These are phyloP conservation scores for Notocelia uddmanniana DNA, from an alignment of 2,888 invertebrate species.

Conservation along the genomic window DNA sequence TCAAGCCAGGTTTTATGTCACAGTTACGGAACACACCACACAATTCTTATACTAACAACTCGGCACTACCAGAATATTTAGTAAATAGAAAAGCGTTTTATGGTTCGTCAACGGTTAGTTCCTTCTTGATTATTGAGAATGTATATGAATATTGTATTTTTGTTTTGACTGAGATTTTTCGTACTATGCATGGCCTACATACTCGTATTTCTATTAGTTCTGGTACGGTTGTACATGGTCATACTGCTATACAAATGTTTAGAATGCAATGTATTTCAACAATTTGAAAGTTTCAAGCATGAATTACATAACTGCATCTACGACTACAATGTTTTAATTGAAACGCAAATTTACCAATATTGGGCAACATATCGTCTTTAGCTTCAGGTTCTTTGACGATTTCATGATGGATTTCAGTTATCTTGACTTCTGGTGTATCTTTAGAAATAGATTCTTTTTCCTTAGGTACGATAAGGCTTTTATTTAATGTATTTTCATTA, in stretches of 20 bases:
- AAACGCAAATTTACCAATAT: constrained; percentile 22
- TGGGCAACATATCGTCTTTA: neutral
- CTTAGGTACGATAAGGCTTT: neutral
- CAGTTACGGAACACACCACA: neutral
- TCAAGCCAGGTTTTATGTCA: neutral
- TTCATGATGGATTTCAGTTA: neutral
- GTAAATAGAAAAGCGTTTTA: neutral
- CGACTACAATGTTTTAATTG: neutral
- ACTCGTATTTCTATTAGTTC: too few species aligned
- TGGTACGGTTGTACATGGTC: neutral
- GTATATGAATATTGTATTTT: neutral
- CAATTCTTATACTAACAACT: neutral
- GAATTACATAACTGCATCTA: neutral
- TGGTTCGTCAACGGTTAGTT: neutral
- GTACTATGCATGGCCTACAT: neutral
- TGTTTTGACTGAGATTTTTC: neutral
- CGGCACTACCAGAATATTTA: neutral
- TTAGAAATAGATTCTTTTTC: neutral
- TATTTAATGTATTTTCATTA: neutral
- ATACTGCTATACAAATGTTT: neutral
- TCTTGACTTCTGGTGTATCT: neutral
- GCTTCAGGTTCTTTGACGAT: neutral
- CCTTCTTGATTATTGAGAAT: neutral
- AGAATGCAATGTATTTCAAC: neutral
- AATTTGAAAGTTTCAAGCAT: neutral